A percentile compares a stretch with the other conserved stretches of the same genome.
phyloP scores from a whole-genome alignment of 1,140 invertebrate species.

The Drosophila pruinosa region DNA sequence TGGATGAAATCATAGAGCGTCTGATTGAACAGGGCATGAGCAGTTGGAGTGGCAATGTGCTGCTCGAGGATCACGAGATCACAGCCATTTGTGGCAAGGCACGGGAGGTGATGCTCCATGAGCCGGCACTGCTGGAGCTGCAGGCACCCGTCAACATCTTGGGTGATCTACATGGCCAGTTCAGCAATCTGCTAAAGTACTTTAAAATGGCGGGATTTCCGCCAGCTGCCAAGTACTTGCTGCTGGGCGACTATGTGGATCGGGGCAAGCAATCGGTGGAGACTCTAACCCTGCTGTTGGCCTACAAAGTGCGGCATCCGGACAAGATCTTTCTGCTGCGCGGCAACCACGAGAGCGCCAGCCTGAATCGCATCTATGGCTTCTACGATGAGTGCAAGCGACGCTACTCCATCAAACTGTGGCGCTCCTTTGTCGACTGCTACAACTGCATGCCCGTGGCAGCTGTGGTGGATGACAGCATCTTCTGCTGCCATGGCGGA shows the following conservation, averaged over 20 bases:
- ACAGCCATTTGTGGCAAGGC: slow-evolving; percentile 96
- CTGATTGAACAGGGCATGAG: slow-evolving; percentile 1
- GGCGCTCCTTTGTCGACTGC: slow-evolving; percentile 96
- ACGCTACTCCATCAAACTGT: slow-evolving; percentile 97
- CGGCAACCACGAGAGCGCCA: slow-evolving; percentile 92
- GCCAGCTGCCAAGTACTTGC: slow-evolving; percentile 98
- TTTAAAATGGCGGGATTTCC: slow-evolving; percentile 99
- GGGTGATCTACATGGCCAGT: slow-evolving; percentile 99
- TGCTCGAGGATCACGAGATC: slow-evolving; percentile 97
- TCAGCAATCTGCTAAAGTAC: slow-evolving; percentile 96
- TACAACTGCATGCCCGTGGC: slow-evolving; percentile 98
- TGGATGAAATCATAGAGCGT: slow-evolving; percentile 45
- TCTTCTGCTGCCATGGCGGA: slow-evolving; percentile 98
- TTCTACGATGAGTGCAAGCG: slow-evolving; percentile 98
- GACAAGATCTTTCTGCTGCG: slow-evolving; percentile 92
- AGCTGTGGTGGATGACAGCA: slow-evolving; percentile 96
- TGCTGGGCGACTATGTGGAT: slow-evolving; percentile 94
- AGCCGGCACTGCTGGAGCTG: slow-evolving; percentile 97
- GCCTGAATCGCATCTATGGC: slow-evolving; percentile 95
- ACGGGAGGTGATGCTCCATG: slow-evolving; percentile 98
- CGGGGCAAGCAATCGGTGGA: slow-evolving; percentile 93
- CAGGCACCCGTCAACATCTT: slow-evolving; percentile 99
- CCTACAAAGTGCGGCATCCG: slow-evolving; percentile 97
- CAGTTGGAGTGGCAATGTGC: slow-evolving; percentile 84
- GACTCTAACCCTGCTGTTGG: slow-evolving; percentile 94